phyloP scores from a whole-genome alignment of 2,888 invertebrate species.

The Tiphia femorata region DNA sequence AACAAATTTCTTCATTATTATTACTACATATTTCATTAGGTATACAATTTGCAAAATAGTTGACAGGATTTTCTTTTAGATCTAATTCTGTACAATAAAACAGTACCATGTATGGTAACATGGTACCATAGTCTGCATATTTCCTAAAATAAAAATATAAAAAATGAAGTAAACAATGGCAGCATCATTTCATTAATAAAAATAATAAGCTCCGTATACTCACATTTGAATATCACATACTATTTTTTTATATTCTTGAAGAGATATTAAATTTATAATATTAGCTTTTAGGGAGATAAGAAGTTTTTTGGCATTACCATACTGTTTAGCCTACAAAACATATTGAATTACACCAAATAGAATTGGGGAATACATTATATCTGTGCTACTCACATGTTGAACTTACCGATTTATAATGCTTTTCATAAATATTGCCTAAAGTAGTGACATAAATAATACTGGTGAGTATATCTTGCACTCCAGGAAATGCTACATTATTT shows the following conservation, averaged over 20 bases:
- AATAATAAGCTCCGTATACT: constrained; percentile 6
- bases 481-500: too few species aligned
- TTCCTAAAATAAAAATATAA: constrained; percentile 28
- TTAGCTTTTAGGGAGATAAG: constrained; percentile 51
- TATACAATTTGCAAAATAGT: constrained; percentile 27
- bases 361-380: constrained; percentile 5
- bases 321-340: constrained; percentile 61
- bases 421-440: constrained; percentile 61
- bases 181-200: too few species aligned
- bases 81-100: constrained; percentile 39
- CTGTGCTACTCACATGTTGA: neutral
- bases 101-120: constrained; percentile 39
- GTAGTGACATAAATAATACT: constrained; percentile 63
- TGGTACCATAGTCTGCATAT: constrained; percentile 33
- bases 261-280: constrained; percentile 46
- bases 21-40: constrained; percentile 7
- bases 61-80: constrained; percentile 8
- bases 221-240: constrained; percentile 29
- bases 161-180: too few species aligned
- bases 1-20: constrained; percentile 16
- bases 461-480: constrained; percentile 57
- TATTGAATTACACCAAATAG: constrained; percentile 2
- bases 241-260: constrained; percentile 45
- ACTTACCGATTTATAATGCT: constrained; percentile 68
- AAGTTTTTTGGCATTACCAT: constrained; percentile 52